Evolutionary conservation across 2,888 invertebrate species (phyloP).

Genomic region (Scrobipalpa atriplicella): DNA sequence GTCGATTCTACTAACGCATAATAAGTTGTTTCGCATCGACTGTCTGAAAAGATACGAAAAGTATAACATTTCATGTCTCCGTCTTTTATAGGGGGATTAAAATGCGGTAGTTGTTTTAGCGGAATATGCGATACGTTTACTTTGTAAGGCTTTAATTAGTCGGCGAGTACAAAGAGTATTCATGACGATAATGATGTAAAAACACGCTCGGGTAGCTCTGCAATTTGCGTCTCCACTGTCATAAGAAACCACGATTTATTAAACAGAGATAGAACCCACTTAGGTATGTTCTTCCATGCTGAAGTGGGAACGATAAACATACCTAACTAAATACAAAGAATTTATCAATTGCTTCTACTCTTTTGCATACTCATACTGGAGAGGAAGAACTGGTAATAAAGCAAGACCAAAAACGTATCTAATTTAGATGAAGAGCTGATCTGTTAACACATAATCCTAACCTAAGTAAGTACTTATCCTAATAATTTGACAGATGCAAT

Average conservation of each 20-base stretch:
- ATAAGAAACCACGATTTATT: conserved; percentile 17
- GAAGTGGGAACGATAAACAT: not conserved
- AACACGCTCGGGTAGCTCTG: conserved; percentile 35
- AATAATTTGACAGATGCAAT: no score
- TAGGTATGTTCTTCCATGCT: not conserved
- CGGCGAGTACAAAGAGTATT: conserved; percentile 56
- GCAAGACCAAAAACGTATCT: no score
- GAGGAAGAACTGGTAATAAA: no score
- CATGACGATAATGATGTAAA: conserved; percentile 32
- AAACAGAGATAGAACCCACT: not conserved
- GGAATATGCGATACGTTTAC: conserved; percentile 41
- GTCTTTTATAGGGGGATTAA: not conserved
- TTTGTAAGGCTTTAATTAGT: conserved; percentile 66
- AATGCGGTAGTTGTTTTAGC: conserved; percentile 1
- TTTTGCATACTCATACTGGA: no score
- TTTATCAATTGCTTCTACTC: no score
- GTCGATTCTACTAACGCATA: not conserved
- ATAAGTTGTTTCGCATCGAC: not conserved
- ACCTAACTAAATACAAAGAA: no score
- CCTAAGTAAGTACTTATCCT: no score
- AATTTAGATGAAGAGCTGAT: no score
- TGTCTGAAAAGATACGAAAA: not conserved
- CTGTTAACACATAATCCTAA: no score
- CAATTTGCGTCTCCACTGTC: conserved; percentile 15
- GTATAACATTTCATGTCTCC: not conserved